Base-by-base conservation (phyloP, 2,888 invertebrate genomes). In the Xylota segnis region DNA sequence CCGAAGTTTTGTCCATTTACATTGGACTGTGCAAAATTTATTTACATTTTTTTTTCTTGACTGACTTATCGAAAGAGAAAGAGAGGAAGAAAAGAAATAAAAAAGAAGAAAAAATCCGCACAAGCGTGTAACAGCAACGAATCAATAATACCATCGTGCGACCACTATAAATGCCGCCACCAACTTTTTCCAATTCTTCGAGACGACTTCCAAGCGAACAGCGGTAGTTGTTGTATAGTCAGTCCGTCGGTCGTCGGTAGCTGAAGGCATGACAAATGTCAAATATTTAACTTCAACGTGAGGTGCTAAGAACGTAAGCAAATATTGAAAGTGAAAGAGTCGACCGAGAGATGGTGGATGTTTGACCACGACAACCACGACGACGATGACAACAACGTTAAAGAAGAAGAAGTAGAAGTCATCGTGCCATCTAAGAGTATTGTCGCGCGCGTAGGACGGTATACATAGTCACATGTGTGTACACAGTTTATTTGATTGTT, bases 321-420 rank as follows among this genome's bases (percentile, higher is more conserved):
- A 88, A 88, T 87, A 87, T 83, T 87, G 76, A 83, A 79, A 82
- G 87, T 88, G 82, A 87, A 88, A 88, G 86, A 75, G 68, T 86
- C 79, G 23, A 23, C 23, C 23, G 23, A 23, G 45, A 59, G 66
- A 54, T 16, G 47, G 10, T 58, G 61, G 34, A 47, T 74, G 47
- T 18, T 10, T 16, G n/a, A 14, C 40, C 7, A 18, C n/a, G 23
- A 32, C 16, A 43, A 14, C 29, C 27, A 37, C 47, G 50, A 23
- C n/a, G 23, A 32, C 16, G 54, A 10, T 23, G 34, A 37, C 47
- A 50, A n/a, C n/a, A n/a, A n/a, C n/a, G n/a, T n/a, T n/a, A n/a
- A 58, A 37, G 40, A 66, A 43, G 71, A 45, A 45, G 63, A 29
- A 18, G 45, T 50, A 52, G 56, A 40, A 56, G 59, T 59, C 52